Conservation (phyloP, 2,797 vertebrate species). For the Clarias pachynema region DNA sequence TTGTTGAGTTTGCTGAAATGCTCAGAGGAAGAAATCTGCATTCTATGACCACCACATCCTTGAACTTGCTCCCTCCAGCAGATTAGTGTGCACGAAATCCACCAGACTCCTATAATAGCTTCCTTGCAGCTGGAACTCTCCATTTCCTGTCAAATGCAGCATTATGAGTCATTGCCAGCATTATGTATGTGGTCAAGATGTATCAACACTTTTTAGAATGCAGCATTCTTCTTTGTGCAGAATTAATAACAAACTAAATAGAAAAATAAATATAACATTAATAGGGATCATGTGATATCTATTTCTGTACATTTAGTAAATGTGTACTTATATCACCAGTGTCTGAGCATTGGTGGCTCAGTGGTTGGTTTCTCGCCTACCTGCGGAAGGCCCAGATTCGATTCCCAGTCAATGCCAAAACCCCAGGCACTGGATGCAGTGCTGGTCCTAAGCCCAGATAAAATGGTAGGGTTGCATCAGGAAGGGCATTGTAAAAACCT, state of each 20-base stretch:
- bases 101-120: background rate
- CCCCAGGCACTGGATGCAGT: no score
- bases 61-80: conserved; percentile 4
- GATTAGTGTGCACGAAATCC: background rate
- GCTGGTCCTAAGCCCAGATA: no score
- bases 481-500: no score
- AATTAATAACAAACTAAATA: background rate
- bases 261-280: background rate
- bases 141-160: background rate
- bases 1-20: background rate
- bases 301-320: background rate
- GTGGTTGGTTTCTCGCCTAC: no score
- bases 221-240: background rate
- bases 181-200: conserved; percentile 1
- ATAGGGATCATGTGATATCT: background rate
- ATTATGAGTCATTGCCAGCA: background rate
- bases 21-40: background rate
- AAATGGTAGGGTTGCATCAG: no score
- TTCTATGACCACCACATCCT: background rate
- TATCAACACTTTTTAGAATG: background rate
- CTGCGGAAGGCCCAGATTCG: no score
- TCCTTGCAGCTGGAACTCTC: conserved; percentile 1
- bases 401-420: no score
- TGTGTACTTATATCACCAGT: background rate
- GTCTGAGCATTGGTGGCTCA: no score